phyloP scores from a whole-genome alignment of 2,113 vertebrate species.

The Dermatemys mawii region DNA sequence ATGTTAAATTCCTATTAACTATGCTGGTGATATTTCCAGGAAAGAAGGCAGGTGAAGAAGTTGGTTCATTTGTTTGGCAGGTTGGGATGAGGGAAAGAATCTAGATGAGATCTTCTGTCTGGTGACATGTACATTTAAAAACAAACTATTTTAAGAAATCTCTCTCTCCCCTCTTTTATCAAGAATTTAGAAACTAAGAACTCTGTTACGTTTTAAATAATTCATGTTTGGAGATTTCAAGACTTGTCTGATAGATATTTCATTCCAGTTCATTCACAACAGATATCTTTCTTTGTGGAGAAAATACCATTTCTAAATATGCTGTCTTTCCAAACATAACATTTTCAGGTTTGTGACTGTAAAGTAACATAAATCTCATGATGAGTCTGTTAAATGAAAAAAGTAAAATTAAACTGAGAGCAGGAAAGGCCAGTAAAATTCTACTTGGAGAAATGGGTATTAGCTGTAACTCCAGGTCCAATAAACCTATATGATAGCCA shows the following conservation, averaged over 20 bases:
- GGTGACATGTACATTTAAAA: not conserved
- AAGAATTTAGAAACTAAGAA: not conserved
- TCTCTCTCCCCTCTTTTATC: not conserved
- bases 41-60: not conserved
- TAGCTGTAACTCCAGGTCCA: not conserved
- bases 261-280: not conserved
- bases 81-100: not conserved
- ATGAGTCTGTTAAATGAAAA: not conserved
- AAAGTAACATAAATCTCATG: not conserved
- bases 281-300: not conserved
- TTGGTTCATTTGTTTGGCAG: not conserved
- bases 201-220: not conserved
- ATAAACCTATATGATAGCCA: not conserved
- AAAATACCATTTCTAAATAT: not conserved
- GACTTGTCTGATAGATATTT: not conserved
- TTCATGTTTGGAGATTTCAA: not conserved
- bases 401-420: not conserved
- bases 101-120: not conserved
- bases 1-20: not conserved
- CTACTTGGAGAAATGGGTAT: not conserved
- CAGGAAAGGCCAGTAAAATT: not conserved
- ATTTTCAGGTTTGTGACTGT: not conserved
- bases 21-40: not conserved
- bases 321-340: not conserved
- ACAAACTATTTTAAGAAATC: not conserved